phyloP scores from a whole-genome alignment of 2,888 invertebrate genomes.

The Caenorhabditis sinica region DNA sequence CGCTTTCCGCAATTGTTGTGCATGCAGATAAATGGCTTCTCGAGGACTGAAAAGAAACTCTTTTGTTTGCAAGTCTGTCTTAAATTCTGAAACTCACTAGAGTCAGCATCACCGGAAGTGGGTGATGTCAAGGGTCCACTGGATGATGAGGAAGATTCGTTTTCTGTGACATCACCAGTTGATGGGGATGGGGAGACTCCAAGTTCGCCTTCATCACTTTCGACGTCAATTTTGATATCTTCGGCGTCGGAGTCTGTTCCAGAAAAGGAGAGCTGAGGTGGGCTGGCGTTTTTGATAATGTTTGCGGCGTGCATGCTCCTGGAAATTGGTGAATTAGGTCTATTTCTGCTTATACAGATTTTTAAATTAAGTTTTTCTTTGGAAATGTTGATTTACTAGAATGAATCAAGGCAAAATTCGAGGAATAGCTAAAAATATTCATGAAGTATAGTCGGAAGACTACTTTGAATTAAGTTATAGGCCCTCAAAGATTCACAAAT shows the following conservation, averaged over 20 bases:
- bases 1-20: slow-evolving; percentile 82
- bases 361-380: too few relatives aligned
- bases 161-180: slow-evolving; percentile 45
- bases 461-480: too few relatives aligned
- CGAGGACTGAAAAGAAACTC: slow-evolving; percentile 50
- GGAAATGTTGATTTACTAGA: too few relatives aligned
- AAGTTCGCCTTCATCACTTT: slow-evolving; percentile 55
- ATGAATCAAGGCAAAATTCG: too few relatives aligned
- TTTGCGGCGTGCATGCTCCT: slow-evolving; percentile 46
- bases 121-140: slow-evolving; percentile 28
- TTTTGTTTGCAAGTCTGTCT: too few relatives aligned
- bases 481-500: too few relatives aligned
- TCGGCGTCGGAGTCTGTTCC: slow-evolving; percentile 22
- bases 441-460: too few relatives aligned
- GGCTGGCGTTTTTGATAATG: slow-evolving; percentile 1
- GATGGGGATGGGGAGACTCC: slow-evolving; percentile 57
- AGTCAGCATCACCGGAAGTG: slow-evolving; percentile 27
- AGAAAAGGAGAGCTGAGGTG: not conserved
- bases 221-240: slow-evolving; percentile 54
- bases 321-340: slow-evolving; percentile 1
- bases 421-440: too few relatives aligned
- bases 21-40: slow-evolving; percentile 81
- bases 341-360: too few relatives aligned
- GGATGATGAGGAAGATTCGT: slow-evolving; percentile 42
- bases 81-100: not conserved